Evolutionary conservation across 30 jellyfish, hydroid and myxozoan species (phyloP).

Genomic region (Hydractinia symbiolongicarpus): DNA sequence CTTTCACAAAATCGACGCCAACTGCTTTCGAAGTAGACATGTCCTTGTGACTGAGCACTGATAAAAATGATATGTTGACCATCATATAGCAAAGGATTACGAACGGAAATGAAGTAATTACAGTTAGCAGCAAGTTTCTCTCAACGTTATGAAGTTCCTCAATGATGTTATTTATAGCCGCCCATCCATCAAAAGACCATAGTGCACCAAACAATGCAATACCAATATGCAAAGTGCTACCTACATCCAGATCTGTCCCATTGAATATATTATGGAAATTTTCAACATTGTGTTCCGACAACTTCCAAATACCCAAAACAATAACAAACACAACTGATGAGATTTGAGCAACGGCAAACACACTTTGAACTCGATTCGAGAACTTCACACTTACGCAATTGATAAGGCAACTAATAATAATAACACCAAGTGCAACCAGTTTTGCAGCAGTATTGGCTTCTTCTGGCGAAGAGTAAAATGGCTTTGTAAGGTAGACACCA

Average conservation of each 20-base stretch:
- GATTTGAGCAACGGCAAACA: constrained; percentile 54
- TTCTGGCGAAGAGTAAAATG: constrained; percentile 37
- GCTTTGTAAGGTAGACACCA: constrained; percentile 54
- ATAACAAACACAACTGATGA: constrained; percentile 45
- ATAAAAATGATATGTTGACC: constrained; percentile 37
- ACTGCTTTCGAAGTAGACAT: constrained; percentile 42
- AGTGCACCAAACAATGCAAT: constrained; percentile 47
- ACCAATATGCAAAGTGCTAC: background rate
- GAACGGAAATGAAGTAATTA: constrained; percentile 54
- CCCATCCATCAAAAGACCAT: constrained; percentile 77
- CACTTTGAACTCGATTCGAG: constrained; percentile 52
- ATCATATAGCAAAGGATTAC: constrained; percentile 44
- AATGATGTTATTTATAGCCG: constrained; percentile 44
- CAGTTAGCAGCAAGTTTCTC: constrained; percentile 46
- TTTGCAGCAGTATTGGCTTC: constrained; percentile 40
- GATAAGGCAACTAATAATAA: constrained; percentile 31
- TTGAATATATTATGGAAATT: constrained; percentile 35
- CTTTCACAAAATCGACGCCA: constrained; percentile 43
- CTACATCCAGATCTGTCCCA: background rate
- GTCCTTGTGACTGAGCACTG: constrained; percentile 38
- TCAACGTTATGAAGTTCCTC: constrained; percentile 62
- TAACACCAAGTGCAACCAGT: constrained; percentile 43
- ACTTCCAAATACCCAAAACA: constrained; percentile 54
- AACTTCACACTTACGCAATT: constrained; percentile 52
- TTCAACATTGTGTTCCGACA: constrained; percentile 37